phyloP scores from a whole-genome alignment of 2,797 vertebrate species.

The Scyliorhinus canicula region DNA sequence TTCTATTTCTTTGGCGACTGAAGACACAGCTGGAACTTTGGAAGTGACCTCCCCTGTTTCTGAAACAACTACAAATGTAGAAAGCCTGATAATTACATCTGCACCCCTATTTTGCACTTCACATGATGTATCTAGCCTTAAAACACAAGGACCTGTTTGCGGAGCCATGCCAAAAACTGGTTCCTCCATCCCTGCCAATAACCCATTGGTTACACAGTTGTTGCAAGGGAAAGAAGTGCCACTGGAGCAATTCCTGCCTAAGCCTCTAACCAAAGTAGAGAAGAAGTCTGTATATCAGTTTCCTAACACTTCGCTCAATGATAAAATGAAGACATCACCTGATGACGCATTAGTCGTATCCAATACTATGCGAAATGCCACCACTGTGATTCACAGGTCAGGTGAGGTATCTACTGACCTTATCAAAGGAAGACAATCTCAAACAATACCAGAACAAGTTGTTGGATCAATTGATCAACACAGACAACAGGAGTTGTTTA shows the following conservation, averaged over 20 bases:
- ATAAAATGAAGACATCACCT: constrained; percentile 44
- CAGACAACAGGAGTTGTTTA: constrained; percentile 54
- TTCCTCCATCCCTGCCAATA: constrained; percentile 82
- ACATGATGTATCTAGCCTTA: constrained; percentile 49
- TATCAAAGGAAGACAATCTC: constrained; percentile 37
- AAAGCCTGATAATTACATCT: constrained; percentile 33
- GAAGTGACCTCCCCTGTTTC: constrained; percentile 9
- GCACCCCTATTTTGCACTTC: constrained; percentile 37
- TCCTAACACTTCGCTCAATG: constrained; percentile 45
- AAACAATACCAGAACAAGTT: constrained; percentile 40
- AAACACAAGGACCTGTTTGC: constrained; percentile 46
- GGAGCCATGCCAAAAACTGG: constrained; percentile 53
- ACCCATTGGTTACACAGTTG: constrained; percentile 85
- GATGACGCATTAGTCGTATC: not conserved
- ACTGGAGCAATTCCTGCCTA: constrained; percentile 85
- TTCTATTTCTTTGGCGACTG: not conserved
- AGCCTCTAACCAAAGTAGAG: constrained; percentile 69
- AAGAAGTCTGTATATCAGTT: constrained; percentile 48
- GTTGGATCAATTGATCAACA: constrained; percentile 42
- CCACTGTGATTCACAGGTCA: constrained; percentile 13
- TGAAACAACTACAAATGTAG: not conserved
- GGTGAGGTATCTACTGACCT: constrained; percentile 43
- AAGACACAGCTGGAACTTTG: constrained; percentile 1
- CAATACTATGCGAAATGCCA: not conserved
- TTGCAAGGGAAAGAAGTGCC: constrained; percentile 89